These are phyloP conservation scores for Bos taurus DNA, from an alignment of 2,113 vertebrate genomes.

Conservation along the genomic window ARS-UCD2.0 NC_037333.1:117009501-117010000, in stretches of 20 bases:
- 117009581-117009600: neutral
- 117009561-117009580: fast-evolving
- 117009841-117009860: neutral
- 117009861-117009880: neutral
- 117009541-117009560: neutral
- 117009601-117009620: too few relatives aligned
- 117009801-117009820: neutral
- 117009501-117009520: too few relatives aligned
- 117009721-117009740: fast-evolving
- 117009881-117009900: neutral
- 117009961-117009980: neutral
- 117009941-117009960: neutral
- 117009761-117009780: neutral
- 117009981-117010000: neutral
- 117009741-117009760: neutral
- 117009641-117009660: neutral
- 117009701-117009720: neutral
- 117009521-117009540: neutral
- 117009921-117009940: neutral
- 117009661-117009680: fast-evolving
- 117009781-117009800: neutral
- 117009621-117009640: fast-evolving
- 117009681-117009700: fast-evolving
- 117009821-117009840: neutral
- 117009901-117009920: neutral